A percentile compares a stretch with the other conserved stretches of the same genome.
phyloP scores from a whole-genome alignment of 2,113 vertebrate genomes.

The Nibea albiflora region DNA sequence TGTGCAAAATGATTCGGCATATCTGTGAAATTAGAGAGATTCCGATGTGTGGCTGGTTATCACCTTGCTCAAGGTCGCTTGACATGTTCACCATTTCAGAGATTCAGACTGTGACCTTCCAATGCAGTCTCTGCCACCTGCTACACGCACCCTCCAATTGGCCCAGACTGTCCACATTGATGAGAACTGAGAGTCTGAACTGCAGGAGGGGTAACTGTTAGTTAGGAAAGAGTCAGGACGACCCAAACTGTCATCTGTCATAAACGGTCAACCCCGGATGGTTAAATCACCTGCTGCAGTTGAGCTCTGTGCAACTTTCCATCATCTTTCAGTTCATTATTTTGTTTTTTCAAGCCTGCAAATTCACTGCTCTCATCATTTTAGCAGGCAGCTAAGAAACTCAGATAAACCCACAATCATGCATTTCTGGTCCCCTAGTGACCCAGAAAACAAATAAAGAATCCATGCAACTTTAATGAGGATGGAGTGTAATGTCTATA shows the following conservation, averaged over 20 bases:
- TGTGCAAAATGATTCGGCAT: background rate
- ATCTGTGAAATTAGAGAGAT: conserved; percentile 7
- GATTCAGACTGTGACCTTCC: conserved; percentile 57
- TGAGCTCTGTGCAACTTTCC: no score
- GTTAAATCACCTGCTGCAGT: no score
- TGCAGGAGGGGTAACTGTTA: conserved; percentile 15
- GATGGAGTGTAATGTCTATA: background rate
- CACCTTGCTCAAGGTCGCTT: conserved; percentile 39
- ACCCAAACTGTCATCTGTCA: conserved; percentile 7
- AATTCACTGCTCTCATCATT: background rate
- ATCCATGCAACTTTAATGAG: background rate
- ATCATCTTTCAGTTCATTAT: no score
- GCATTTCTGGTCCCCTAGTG: background rate
- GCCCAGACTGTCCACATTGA: conserved; percentile 24
- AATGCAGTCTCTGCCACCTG: conserved; percentile 57
- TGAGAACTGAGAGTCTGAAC: conserved; percentile 18
- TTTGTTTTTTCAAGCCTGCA: background rate
- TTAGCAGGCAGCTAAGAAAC: background rate
- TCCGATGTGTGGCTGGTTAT: conserved; percentile 9
- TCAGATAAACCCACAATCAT: background rate
- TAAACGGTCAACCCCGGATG: background rate
- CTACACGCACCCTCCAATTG: conserved; percentile 48
- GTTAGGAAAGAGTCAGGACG: background rate
- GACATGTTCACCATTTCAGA: conserved; percentile 16
- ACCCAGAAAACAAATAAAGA: background rate